Base-by-base conservation (phyloP, 1,140 invertebrate genomes). In the Bombus impatiens region DNA sequence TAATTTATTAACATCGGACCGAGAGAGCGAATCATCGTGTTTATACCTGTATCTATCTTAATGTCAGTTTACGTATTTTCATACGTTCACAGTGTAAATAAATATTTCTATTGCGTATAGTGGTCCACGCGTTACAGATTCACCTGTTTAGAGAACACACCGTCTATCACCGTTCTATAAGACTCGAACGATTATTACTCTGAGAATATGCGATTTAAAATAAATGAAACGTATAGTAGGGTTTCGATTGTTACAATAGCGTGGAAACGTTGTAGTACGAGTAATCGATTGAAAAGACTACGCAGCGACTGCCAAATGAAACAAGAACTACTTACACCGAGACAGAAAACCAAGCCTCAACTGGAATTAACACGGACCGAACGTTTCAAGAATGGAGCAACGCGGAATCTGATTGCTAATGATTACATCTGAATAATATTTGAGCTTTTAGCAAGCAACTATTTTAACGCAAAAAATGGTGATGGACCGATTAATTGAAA, bases 61-160 rank as follows among this genome's bases (percentile, higher is more conserved):
- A 68, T 15, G 68, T 80, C 53, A 32, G 53, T 59, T 35, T 44
- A n/a, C 76, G 12, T 72, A 53, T 85, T 80, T 85, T 65, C 9
- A 47, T 62, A 80, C 42, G 35, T 84, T 10, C 44, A 78, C 18
- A 78, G n/a, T 78, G 82, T 59, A 78, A 32, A 78, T 78, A 76
- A 18, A 76, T 10, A 71, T 40, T 44, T 44, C 71, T 35, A 13
- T 62, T n/a, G 59, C 28, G 59, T 62, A n/a, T 62, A 53, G 15
- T 35, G 65, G 15, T 84, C 2, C 47, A 72, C 67, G 42, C 47
- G 37, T 71, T 12, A 28, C 57, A 40, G 35, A 78, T 65, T n/a
- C 37, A 42, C 6, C 32, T 71, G 40, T 72, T n/a, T 15, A 15
- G 22, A 47, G 15, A 18, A 77, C 53, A 57, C 22, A 28, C 5